Conservation (phyloP, 2,888 invertebrate genomes). For the Caenorhabditis becei region DNA sequence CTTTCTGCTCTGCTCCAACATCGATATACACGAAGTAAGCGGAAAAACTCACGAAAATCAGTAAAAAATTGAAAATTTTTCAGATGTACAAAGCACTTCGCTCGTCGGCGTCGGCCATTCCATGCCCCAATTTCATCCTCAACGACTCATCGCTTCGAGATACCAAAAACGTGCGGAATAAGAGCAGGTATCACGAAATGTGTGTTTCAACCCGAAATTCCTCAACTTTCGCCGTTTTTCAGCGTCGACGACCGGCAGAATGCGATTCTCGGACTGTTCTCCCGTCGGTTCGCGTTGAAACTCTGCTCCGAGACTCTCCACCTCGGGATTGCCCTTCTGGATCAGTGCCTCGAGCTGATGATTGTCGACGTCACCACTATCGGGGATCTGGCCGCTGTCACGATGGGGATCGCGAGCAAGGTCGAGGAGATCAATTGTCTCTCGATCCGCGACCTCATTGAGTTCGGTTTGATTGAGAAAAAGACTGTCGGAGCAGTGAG, state of each 20-base stretch:
- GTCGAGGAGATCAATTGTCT: constrained; percentile 38
- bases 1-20: too few species aligned
- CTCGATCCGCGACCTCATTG: constrained; percentile 12
- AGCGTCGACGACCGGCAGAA: constrained; percentile 32
- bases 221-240: constrained; percentile 13
- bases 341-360: constrained; percentile 41
- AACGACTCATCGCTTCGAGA: too few species aligned
- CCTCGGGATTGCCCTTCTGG: constrained; percentile 31
- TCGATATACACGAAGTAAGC: not conserved
- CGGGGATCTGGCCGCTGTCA: constrained; percentile 33
- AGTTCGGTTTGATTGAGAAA: not conserved
- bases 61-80: constrained; percentile 18
- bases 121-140: constrained; percentile 25
- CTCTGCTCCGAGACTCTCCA: constrained; percentile 35
- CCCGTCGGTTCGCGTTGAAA: constrained; percentile 2
- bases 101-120: constrained; percentile 14
- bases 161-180: not conserved
- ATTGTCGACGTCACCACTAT: constrained; percentile 6
- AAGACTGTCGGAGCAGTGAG: not conserved
- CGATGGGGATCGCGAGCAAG: constrained; percentile 44
- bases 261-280: constrained; percentile 10
- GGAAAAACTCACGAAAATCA: too few species aligned
- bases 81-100: constrained; percentile 31
- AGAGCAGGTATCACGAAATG: constrained; percentile 19
- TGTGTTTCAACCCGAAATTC: too few species aligned